Percentiles rank a stretch among this genome's conserved stretches.
Evolutionary conservation across 2,113 vertebrate species (phyloP).

Genomic region (Leucopsar rothschildi): DNA sequence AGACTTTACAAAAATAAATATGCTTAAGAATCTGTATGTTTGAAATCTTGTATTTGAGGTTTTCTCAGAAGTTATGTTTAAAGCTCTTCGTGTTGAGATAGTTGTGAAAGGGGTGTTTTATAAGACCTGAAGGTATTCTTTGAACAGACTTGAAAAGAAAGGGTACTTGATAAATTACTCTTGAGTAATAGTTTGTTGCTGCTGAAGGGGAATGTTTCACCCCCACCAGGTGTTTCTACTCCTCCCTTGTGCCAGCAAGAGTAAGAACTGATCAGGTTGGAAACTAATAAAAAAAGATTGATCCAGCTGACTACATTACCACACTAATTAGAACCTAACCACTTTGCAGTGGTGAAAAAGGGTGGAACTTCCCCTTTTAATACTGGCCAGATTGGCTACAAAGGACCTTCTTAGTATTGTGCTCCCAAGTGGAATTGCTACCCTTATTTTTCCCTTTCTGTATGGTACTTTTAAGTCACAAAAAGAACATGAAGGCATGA

Average conservation of each 20-base stretch:
- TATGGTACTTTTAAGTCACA: background rate
- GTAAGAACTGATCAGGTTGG: background rate
- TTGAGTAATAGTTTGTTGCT: slow-evolving; percentile 12
- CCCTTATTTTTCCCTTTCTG: background rate
- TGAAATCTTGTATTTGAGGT: slow-evolving; percentile 41
- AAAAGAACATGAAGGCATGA: background rate
- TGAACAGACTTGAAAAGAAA: slow-evolving; percentile 46
- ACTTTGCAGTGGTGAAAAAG: background rate
- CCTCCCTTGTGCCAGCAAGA: slow-evolving; percentile 30
- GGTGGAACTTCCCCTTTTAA: background rate
- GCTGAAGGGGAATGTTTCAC: slow-evolving; percentile 19
- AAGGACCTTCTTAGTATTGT: background rate
- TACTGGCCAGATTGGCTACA: background rate
- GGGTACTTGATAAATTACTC: slow-evolving; percentile 43
- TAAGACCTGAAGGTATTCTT: slow-evolving; percentile 49
- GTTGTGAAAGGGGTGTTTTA: slow-evolving; percentile 35
- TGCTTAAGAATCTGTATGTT: background rate
- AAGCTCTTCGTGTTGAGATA: slow-evolving; percentile 19
- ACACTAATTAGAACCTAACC: background rate
- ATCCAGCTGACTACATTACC: background rate
- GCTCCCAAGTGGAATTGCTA: background rate
- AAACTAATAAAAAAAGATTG: background rate
- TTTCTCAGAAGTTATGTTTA: slow-evolving; percentile 53
- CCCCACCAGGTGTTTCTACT: slow-evolving; percentile 29
- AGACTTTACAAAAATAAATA: background rate